Evolutionary conservation across 2,113 vertebrate species (phyloP), one percentile per base, ranked within the genome.

Genomic region (Cygnus buccinator): DNA sequence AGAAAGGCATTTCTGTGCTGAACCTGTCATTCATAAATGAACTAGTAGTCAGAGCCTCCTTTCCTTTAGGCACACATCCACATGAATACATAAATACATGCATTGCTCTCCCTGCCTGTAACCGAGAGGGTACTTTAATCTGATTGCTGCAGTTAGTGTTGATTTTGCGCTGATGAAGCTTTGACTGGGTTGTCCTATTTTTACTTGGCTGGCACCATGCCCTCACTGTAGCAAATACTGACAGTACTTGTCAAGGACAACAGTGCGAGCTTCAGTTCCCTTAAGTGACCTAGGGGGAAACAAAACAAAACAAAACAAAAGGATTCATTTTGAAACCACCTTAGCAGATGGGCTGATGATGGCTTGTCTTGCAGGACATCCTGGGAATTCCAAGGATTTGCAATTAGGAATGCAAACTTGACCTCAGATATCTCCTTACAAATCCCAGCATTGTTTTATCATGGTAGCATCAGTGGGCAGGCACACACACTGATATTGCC

Each of bases 151-250:
- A 76, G 28, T 80, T 87, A 9, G 0, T 87, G 93, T 82, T 58
- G 63, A 82, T 95, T 93, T 95, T 95, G 58, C 0, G 2, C 83
- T 93, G 90, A 89, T 93, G 94, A 89, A 89, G 52, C 72, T 94
- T 84, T 93, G 71, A n/a, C 63, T 73, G 63, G 3, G 67, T 74
- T 88, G 79, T 93, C 88, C 87, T 95, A 67, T 90, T 92, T 96
- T 90, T 59, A 59, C 68, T 90, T 84, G 72, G 52, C 83, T 96
- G 94, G 82, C 92, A 93, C 61, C 65, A 84, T 94, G 67, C 95
- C 95, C 85, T 96, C 3, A 1, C 79, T 90, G n/a, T 63, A 84
- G 79, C 82, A 93, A 71, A 83, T 33, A 63, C 75, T 93, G 84
- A 46, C 61, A 71, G 72, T 23, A 22, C 65, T 91, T 94, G 75